Evolutionary conservation across 2,888 invertebrate species (phyloP).

Genomic region (Malthinus seriepunctatus): DNA sequence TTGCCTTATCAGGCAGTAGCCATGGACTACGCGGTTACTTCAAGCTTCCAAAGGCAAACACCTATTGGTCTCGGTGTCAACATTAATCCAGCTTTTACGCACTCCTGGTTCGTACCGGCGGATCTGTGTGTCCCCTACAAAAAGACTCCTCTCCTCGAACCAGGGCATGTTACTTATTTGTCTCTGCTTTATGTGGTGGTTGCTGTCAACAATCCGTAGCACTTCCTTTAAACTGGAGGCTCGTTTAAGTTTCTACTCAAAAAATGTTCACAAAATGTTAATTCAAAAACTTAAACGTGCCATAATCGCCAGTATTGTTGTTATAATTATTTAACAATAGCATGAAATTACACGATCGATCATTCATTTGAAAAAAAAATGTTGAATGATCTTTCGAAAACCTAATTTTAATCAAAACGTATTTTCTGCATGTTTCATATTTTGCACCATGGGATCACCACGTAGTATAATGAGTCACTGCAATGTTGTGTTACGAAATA

Average conservation of each 20-base stretch:
- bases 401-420: too few species aligned
- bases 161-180: slow-evolving; percentile 81
- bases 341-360: too few species aligned
- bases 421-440: too few species aligned
- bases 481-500: too few species aligned
- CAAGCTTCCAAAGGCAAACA: slow-evolving; percentile 49
- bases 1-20: slow-evolving; percentile 88
- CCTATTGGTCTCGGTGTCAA: slow-evolving; percentile 59
- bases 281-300: too few species aligned
- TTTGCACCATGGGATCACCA: too few species aligned
- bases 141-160: slow-evolving; percentile 83
- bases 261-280: too few species aligned
- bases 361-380: too few species aligned
- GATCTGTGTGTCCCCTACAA: slow-evolving; percentile 89
- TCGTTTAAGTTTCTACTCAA: slow-evolving; percentile 10
- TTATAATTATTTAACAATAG: too few species aligned
- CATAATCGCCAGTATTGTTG: too few species aligned
- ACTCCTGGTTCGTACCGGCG: slow-evolving; percentile 95
- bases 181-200: slow-evolving; percentile 39
- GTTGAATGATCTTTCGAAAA: too few species aligned
- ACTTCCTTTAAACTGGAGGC: slow-evolving; percentile 14
- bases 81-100: slow-evolving; percentile 82
- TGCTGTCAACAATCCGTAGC: slow-evolving; percentile 23
- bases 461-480: too few species aligned
- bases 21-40: slow-evolving; percentile 77